These are phyloP conservation scores for Tachina lurida DNA, from an alignment of 2,888 invertebrate genomes.

Conservation along the genomic window DNA sequence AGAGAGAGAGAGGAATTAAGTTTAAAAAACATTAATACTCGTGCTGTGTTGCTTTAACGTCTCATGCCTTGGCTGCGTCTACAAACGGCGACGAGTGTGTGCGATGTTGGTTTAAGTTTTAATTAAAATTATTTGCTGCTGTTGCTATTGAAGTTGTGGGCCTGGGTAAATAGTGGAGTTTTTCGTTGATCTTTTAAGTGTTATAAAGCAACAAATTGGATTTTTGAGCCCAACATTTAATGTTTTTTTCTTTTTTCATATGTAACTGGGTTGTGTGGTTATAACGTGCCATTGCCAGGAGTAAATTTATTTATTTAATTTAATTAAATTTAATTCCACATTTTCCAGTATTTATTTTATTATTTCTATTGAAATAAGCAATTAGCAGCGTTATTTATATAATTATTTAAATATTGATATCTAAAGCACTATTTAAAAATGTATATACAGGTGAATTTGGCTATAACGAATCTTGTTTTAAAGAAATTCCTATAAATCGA, in stretches of 20 bases:
- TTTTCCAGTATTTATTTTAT: not conserved
- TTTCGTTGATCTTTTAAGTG: not conserved
- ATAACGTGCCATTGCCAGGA: conserved; percentile 13
- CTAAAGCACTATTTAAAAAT: too few relatives aligned
- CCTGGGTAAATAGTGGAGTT: conserved; percentile 39
- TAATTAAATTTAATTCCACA: not conserved
- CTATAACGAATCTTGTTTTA: too few relatives aligned
- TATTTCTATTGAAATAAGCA: not conserved
- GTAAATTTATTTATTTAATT: not conserved
- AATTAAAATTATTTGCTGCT: conserved; percentile 80
- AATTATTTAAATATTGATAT: not conserved
- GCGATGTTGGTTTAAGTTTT: conserved; percentile 78
- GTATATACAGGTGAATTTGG: too few relatives aligned
- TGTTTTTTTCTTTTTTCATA: not conserved
- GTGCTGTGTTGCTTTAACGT: conserved; percentile 22
- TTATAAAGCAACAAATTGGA: conserved; percentile 9
- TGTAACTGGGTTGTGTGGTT: not conserved
- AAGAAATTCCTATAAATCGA: too few relatives aligned
- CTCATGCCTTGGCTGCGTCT: conserved; percentile 38
- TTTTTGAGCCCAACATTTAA: not conserved
- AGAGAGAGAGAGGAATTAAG: conserved; percentile 15
- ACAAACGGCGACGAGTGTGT: conserved; percentile 4
- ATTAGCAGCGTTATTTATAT: not conserved
- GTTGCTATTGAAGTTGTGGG: conserved; percentile 48
- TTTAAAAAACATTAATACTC: conserved; percentile 38